A percentile compares a stretch with the other conserved stretches of the same genome.
Conservation (phyloP, 1,140 invertebrate species). For the Apis florea region DNA sequence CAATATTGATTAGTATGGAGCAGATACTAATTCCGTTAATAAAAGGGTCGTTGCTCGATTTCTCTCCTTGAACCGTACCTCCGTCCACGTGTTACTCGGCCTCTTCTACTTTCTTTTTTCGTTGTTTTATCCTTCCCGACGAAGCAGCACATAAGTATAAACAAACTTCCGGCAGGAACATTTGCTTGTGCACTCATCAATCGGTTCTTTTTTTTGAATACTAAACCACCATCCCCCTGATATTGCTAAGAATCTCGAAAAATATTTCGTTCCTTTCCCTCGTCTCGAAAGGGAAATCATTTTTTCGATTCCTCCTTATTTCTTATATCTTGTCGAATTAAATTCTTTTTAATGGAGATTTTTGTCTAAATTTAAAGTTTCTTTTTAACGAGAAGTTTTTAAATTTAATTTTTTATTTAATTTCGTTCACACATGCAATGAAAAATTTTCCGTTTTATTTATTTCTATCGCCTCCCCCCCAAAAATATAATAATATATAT, state of each 20-base stretch:
- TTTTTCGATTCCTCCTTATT: neutral
- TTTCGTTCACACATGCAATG: no score
- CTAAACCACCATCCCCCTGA: neutral
- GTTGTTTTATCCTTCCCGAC: slow-evolving; percentile 16
- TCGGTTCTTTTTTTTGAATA: neutral
- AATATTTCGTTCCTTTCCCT: neutral
- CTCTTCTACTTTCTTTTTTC: slow-evolving; percentile 35
- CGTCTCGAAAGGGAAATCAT: neutral
- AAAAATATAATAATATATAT: no score
- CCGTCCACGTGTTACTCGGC: slow-evolving; percentile 7
- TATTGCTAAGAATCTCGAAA: neutral
- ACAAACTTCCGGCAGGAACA: slow-evolving; percentile 17
- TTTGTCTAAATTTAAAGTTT: no score
- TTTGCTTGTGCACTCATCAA: neutral
- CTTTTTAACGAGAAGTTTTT: no score
- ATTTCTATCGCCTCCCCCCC: no score
- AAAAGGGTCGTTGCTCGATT: slow-evolving; percentile 19
- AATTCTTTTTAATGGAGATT: no score
- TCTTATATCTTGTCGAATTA: neutral
- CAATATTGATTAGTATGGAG: neutral
- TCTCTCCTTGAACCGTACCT: slow-evolving; percentile 26
- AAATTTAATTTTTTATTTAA: no score
- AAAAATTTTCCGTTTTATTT: no score
- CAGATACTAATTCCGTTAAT: slow-evolving; percentile 33
- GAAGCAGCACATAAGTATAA: slow-evolving; percentile 14